Evolutionary conservation across 2,888 invertebrate genomes (phyloP).

Genomic region (Ethmia dodecea): DNA sequence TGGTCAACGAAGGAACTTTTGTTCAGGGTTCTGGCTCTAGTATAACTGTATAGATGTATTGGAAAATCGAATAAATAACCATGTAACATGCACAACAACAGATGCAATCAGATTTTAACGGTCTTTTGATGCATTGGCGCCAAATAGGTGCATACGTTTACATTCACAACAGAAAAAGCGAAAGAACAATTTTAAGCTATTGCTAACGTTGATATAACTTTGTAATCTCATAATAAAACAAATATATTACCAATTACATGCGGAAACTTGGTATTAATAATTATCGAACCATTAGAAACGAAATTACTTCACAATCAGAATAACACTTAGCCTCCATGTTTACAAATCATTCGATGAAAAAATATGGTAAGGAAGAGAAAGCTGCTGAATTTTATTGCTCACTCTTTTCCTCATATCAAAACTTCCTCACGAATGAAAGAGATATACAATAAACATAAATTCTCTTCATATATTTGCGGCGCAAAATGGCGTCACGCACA

Average conservation of each 20-base stretch:
- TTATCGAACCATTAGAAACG: constrained; percentile 26
- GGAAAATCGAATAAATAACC: background rate
- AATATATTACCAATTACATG: constrained; percentile 38
- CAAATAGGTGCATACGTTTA: constrained; percentile 75
- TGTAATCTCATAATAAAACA: constrained; percentile 9
- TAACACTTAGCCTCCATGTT: constrained; percentile 72
- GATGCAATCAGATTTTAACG: constrained; percentile 38
- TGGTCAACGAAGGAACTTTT: constrained; percentile 42
- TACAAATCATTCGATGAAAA: constrained; percentile 70
- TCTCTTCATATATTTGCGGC: constrained; percentile 36
- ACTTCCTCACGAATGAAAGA: constrained; percentile 37
- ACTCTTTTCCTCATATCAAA: constrained; percentile 40
- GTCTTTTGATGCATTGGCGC: constrained; percentile 72
- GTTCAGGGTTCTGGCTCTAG: constrained; percentile 17
- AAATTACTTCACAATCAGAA: constrained; percentile 41
- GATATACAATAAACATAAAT: constrained; percentile 41
- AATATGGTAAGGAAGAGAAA: constrained; percentile 56
- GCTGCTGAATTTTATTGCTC: constrained; percentile 47
- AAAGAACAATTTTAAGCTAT: too few relatives aligned
- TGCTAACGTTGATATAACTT: too few relatives aligned
- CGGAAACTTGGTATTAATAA: constrained; percentile 22
- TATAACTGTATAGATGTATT: constrained; percentile 19
- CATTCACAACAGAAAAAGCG: background rate
- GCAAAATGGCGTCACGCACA: constrained; percentile 63
- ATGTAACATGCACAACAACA: background rate